Evolutionary conservation across 2,888 invertebrate genomes (phyloP), one percentile per base, ranked within the genome.

Genomic region (Aspidapion aeneum): DNA sequence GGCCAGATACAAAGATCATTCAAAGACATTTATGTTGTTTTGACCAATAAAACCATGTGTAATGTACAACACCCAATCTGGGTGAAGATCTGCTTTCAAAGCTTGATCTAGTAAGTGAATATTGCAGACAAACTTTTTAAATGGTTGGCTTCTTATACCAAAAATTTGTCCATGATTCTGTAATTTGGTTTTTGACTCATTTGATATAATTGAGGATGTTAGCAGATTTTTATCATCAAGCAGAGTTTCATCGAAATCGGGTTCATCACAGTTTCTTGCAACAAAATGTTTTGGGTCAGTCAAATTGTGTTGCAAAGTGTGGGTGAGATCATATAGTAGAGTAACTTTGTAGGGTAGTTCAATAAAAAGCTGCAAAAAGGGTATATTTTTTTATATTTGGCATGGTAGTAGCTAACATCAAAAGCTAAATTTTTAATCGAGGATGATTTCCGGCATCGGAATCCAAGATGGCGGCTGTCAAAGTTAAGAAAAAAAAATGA

Each of bases 121-220:
- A 81, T 99, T 99, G 99, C 99, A 99, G 0, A 98, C 93, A 81
- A 94, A 99, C 73, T 94, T 88, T 77, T 88, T 87, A 73, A 93
- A 88, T 0, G 93, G 91, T 68, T 87, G 88, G 58, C 87, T 85
- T 58, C 93, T 82, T 55, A 91, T 85, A 18, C 90, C 92, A 77
- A 89, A 92, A 74, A 90, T 87, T 18, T 84, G 79, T 16, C 83
- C 82, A 72, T 84, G 81, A 63, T 72, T 68, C 7, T 58, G 67
- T 19, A 61, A 61, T 35, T 66, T 64, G 49, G 60, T 65, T 5
- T 63, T 63, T 17, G 66, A 66, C 61, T 71, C 63, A 12, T 35
- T 35, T 5, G 73, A 69, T 59, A 71, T 63, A 55, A 74, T 62
- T 16, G 73, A 72, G 7, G 70, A 64, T 12, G 59, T 65, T 49